Evolutionary conservation across 1,140 invertebrate genomes (phyloP).

Genomic region (Drosophila sproati): DNA sequence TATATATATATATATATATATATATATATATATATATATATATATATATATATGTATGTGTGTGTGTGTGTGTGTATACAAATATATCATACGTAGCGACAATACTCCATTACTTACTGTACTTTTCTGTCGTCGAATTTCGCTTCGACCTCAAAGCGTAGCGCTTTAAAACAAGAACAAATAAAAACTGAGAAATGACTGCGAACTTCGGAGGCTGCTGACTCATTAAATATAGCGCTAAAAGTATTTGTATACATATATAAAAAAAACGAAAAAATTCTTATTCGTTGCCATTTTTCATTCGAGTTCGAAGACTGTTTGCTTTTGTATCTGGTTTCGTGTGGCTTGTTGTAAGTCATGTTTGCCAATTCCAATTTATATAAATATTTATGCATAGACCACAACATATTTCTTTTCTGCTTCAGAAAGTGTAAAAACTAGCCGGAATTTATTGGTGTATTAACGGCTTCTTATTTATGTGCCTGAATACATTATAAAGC

Average conservation of each 20-base stretch:
- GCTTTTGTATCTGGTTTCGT: slow-evolving; percentile 14
- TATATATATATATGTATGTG: slow-evolving; percentile 13
- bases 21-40: slow-evolving; percentile 21
- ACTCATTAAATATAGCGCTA: slow-evolving; percentile 69
- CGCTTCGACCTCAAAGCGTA: slow-evolving; percentile 58
- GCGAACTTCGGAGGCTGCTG: slow-evolving; percentile 53
- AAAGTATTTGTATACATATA: slow-evolving; percentile 49
- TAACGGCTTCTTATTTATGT: slow-evolving; percentile 71
- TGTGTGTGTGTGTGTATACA: neutral
- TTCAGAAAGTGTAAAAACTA: slow-evolving; percentile 58
- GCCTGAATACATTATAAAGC: slow-evolving; percentile 43
- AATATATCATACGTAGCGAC: too few species aligned
- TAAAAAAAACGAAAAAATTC: slow-evolving; percentile 18
- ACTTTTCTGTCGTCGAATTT: slow-evolving; percentile 56
- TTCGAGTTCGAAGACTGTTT: slow-evolving; percentile 52
- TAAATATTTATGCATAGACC: slow-evolving; percentile 36
- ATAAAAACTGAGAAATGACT: slow-evolving; percentile 55
- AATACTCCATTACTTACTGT: slow-evolving; percentile 47
- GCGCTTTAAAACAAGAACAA: slow-evolving; percentile 54
- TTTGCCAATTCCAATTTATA: slow-evolving; percentile 19
- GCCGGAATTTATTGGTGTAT: slow-evolving; percentile 68
- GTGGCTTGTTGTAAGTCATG: slow-evolving; percentile 30
- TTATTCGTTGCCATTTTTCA: slow-evolving; percentile 57
- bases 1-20: slow-evolving; percentile 19
- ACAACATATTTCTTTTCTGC: slow-evolving; percentile 5